phyloP scores from a whole-genome alignment of 1,140 invertebrate genomes.

The Venustaconcha ellipsiformis region DNA sequence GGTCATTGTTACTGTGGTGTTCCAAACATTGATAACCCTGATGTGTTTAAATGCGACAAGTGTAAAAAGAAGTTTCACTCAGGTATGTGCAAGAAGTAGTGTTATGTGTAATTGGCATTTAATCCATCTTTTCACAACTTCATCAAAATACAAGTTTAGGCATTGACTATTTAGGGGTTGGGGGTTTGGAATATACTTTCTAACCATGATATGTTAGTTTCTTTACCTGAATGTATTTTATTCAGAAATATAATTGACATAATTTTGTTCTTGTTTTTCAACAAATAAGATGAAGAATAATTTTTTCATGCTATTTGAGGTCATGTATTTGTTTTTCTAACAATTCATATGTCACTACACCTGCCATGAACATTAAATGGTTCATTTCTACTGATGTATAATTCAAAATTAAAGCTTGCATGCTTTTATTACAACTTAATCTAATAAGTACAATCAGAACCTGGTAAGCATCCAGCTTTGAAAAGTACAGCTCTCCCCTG shows the following conservation, averaged over 20 bases:
- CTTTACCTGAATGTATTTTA: not conserved
- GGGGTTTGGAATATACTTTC: not conserved
- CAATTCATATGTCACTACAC: too few species aligned
- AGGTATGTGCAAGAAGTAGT: conserved; percentile 22
- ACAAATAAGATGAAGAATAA: too few species aligned
- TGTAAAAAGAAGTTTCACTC: conserved; percentile 43
- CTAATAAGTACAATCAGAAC: too few species aligned
- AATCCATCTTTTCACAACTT: not conserved
- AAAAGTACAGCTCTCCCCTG: too few species aligned
- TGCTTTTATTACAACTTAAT: too few species aligned
- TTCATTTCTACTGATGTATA: too few species aligned
- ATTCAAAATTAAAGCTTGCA: too few species aligned
- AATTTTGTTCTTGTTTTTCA: not conserved
- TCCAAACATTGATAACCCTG: conserved; percentile 7
- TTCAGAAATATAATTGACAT: not conserved
- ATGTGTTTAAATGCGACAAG: conserved; percentile 32
- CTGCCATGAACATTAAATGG: too few species aligned
- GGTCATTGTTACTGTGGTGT: conserved; percentile 28
- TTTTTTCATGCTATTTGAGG: too few species aligned
- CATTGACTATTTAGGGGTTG: not conserved
- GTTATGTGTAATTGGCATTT: not conserved
- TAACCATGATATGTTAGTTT: not conserved
- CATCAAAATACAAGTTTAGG: not conserved
- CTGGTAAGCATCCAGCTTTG: too few species aligned
- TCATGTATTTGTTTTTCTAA: too few species aligned